These are phyloP conservation scores for Vanessa cardui DNA, from an alignment of 2,888 invertebrate genomes.

Conservation along the genomic window DNA sequence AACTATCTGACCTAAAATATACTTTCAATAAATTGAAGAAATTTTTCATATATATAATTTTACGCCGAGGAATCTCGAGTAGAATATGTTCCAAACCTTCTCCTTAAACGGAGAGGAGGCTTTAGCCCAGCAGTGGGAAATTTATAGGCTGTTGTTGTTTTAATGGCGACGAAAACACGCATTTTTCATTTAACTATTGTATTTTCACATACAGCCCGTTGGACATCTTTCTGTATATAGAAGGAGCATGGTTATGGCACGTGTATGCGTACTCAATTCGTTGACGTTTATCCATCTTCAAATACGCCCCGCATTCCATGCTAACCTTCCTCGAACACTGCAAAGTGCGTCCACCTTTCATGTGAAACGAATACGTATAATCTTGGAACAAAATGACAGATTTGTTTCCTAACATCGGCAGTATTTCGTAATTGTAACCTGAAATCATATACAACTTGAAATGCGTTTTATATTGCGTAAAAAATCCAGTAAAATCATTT, in stretches of 20 bases:
- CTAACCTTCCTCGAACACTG: constrained; percentile 36
- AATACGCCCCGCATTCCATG: constrained; percentile 39
- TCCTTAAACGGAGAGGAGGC: too few relatives aligned
- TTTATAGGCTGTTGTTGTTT: too few relatives aligned
- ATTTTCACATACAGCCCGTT: constrained; percentile 27
- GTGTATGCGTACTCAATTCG: constrained; percentile 31
- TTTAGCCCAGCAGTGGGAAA: too few relatives aligned
- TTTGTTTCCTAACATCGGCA: constrained; percentile 30
- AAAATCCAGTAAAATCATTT: not conserved
- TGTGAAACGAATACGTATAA: constrained; percentile 44
- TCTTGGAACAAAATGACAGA: constrained; percentile 37
- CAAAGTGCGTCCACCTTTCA: constrained; percentile 33
- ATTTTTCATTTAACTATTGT: not conserved
- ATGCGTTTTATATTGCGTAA: not conserved
- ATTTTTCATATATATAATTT: too few relatives aligned
- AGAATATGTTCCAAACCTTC: too few relatives aligned
- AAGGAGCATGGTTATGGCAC: constrained; percentile 50
- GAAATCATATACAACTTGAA: constrained; percentile 20
- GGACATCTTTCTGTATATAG: constrained; percentile 29
- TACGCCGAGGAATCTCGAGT: too few relatives aligned
- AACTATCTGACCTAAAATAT: too few relatives aligned
- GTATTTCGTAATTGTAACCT: constrained; percentile 30
- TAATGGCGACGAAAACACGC: too few relatives aligned
- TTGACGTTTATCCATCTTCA: constrained; percentile 37
- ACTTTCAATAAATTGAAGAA: too few relatives aligned